phyloP scores from a whole-genome alignment of 2,113 vertebrate genomes.

The Rhodinocichla rosea region DNA sequence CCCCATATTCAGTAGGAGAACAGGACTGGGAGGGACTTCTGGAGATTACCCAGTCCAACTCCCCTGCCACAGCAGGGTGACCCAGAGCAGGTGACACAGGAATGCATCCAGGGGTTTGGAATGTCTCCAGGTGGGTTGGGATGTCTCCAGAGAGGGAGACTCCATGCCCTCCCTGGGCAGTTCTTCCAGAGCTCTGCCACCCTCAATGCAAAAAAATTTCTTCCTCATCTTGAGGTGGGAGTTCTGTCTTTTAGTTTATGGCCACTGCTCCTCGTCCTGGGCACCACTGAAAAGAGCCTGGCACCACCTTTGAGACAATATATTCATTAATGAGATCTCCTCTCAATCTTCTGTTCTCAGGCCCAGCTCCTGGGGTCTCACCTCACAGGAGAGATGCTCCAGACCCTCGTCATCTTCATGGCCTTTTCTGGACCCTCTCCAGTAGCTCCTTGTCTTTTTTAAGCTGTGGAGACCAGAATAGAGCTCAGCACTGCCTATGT shows the following conservation, averaged over 20 bases:
- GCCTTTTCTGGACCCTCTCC: neutral
- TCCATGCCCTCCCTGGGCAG: fast-evolving
- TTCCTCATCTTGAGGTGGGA: no score
- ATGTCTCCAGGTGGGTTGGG: neutral
- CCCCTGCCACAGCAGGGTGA: no score
- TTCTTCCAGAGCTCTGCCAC: neutral
- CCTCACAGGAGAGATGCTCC: neutral
- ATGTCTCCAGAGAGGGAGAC: neutral
- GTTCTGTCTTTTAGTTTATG: neutral
- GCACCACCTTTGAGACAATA: neutral
- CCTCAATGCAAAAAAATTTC: neutral
- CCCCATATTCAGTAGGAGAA: fast-evolving
- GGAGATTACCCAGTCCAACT: neutral
- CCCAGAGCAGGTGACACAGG: neutral
- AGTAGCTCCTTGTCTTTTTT: neutral
- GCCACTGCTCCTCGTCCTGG: neutral
- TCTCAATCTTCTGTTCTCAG: neutral
- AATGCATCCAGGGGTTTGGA: fast-evolving
- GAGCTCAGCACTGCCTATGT: neutral
- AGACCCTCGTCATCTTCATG: neutral
- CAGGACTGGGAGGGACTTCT: neutral
- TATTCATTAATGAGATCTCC: neutral
- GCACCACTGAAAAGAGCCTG: neutral
- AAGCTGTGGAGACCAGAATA: no score
- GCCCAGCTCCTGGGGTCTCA: neutral